Percentiles rank a stretch among this genome's conserved stretches.
phyloP scores from a whole-genome alignment of 2,113 vertebrate species.

The Talpa occidentalis region DNA sequence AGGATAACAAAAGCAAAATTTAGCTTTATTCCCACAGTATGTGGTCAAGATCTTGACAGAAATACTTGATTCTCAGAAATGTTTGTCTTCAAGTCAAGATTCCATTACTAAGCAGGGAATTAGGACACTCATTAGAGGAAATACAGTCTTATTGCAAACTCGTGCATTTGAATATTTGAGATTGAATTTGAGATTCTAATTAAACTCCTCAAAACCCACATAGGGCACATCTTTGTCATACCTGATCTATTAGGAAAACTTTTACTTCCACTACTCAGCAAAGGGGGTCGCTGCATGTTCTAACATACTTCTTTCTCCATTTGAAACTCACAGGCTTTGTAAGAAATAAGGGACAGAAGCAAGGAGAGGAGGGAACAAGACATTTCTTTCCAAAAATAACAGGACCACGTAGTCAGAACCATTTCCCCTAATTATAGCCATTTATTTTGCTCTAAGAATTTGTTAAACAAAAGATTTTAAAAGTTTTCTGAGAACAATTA shows the following conservation, averaged over 20 bases:
- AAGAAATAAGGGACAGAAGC: neutral
- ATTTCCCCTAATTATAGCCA: neutral
- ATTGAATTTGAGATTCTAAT: slow-evolving; percentile 23
- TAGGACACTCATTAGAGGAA: slow-evolving; percentile 2
- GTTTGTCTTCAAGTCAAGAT: neutral
- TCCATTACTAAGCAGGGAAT: neutral
- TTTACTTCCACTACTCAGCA: neutral
- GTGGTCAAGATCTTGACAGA: neutral
- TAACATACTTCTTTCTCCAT: neutral
- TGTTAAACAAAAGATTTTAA: neutral
- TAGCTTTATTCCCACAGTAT: neutral
- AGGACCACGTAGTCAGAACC: neutral
- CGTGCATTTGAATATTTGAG: neutral
- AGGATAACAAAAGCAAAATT: neutral
- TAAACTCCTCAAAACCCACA: neutral
- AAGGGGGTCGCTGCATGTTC: neutral
- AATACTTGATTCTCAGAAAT: neutral
- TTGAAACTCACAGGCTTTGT: neutral
- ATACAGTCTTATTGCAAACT: neutral
- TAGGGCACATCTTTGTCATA: neutral
- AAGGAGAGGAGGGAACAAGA: neutral
- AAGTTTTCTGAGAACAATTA: neutral
- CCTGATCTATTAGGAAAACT: neutral
- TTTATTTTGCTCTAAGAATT: neutral
- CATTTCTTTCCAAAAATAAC: neutral